phyloP scores from a whole-genome alignment of 2,888 invertebrate species.

The Sesia bembeciformis region DNA sequence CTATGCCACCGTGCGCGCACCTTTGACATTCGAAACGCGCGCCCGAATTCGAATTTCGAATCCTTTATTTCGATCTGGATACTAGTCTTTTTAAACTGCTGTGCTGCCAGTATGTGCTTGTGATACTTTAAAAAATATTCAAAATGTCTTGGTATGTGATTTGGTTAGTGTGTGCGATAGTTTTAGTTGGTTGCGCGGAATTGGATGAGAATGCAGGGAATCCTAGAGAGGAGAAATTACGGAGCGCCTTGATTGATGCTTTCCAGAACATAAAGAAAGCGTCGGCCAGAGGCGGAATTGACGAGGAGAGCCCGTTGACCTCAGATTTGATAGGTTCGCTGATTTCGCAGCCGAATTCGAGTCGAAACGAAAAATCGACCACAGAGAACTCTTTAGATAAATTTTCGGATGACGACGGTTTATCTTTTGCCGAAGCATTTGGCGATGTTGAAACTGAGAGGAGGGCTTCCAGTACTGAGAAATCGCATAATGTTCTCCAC shows the following conservation, averaged over 20 bases:
- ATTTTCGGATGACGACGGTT: constrained; percentile 57
- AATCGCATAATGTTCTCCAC: constrained; percentile 63
- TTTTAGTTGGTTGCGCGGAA: constrained; percentile 38
- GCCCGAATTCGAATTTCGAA: constrained; percentile 12
- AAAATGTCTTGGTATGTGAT: constrained; percentile 37
- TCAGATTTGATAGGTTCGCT: constrained; percentile 54
- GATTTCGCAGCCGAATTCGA: constrained; percentile 21
- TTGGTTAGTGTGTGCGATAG: constrained; percentile 36
- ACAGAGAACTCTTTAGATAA: constrained; percentile 46
- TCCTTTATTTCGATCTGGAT: constrained; percentile 2
- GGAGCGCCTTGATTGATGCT: constrained; percentile 61
- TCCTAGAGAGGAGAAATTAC: constrained; percentile 49
- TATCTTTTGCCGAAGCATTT: constrained; percentile 52
- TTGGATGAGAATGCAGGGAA: constrained; percentile 30
- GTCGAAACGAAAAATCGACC: constrained; percentile 26
- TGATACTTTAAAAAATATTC: constrained; percentile 21
- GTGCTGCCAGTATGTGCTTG: constrained; percentile 36
- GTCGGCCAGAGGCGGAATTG: constrained; percentile 50
- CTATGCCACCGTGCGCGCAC: constrained; percentile 60
- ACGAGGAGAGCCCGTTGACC: constrained; percentile 38
- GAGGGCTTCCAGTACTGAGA: constrained; percentile 43
- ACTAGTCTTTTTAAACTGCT: constrained; percentile 4
- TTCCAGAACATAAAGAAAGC: constrained; percentile 64
- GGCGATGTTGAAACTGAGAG: constrained; percentile 31
- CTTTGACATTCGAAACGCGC: constrained; percentile 14